phyloP scores from a whole-genome alignment of 92 coral and sea anemone species.

The Zoanthus sansibaricus region DNA sequence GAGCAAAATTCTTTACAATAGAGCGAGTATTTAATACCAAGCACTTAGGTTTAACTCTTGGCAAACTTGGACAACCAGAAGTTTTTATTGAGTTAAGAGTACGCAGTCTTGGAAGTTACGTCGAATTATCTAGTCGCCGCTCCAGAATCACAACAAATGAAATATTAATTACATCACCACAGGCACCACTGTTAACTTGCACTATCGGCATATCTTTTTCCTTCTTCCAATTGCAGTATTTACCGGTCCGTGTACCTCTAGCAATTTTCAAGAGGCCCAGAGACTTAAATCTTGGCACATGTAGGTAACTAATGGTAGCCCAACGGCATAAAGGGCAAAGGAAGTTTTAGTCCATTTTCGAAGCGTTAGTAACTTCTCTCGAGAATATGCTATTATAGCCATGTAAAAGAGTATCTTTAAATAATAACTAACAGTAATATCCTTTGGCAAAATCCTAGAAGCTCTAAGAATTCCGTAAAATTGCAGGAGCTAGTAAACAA shows the following conservation, averaged over 20 bases:
- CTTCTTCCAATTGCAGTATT: neutral
- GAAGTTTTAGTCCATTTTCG: neutral
- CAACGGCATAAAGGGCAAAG: neutral
- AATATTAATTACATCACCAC: neutral
- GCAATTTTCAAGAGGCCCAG: neutral
- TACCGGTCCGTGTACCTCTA: slow-evolving; percentile 10
- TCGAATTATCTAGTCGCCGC: slow-evolving; percentile 12
- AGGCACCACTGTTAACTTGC: neutral
- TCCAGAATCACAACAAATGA: slow-evolving; percentile 1
- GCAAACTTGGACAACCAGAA: neutral
- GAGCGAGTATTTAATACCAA: slow-evolving; percentile 33
- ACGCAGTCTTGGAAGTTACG: neutral
- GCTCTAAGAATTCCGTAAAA: neutral
- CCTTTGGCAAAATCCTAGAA: neutral
- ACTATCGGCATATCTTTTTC: neutral
- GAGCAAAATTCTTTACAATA: slow-evolving; percentile 30
- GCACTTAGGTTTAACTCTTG: neutral
- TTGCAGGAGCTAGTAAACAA: neutral
- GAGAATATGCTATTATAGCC: too few relatives aligned
- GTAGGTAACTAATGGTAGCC: neutral
- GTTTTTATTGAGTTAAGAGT: neutral
- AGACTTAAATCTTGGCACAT: neutral
- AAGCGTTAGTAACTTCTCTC: neutral
- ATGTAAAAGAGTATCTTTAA: neutral
- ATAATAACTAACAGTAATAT: neutral